A percentile compares a stretch with the other conserved stretches of the same genome.
phyloP scores from a whole-genome alignment of 2,113 vertebrate genomes.

The Empidonax traillii region DNA sequence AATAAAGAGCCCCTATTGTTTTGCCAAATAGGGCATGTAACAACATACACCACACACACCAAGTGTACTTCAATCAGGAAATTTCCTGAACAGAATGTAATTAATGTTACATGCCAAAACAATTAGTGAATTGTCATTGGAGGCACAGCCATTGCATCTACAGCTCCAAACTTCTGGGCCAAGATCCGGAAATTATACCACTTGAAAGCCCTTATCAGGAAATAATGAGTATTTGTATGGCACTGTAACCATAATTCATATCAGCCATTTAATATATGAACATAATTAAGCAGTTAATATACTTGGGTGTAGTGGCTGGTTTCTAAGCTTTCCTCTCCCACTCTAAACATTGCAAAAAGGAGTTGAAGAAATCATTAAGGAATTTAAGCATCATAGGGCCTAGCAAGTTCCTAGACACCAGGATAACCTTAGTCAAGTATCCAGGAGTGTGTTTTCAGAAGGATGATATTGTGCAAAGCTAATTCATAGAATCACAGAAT shows the following conservation, averaged over 20 bases:
- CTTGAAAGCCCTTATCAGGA: constrained; percentile 37
- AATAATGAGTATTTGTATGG: constrained; percentile 42
- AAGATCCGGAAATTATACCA: constrained; percentile 34
- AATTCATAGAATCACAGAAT: background rate
- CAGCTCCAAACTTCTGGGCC: constrained; percentile 35
- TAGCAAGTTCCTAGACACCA: background rate
- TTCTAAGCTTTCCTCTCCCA: background rate
- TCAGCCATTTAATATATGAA: background rate
- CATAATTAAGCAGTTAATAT: constrained; percentile 16
- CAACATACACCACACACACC: background rate
- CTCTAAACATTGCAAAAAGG: background rate
- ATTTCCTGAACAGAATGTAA: constrained; percentile 7
- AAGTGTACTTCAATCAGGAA: background rate
- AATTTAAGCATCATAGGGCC: background rate
- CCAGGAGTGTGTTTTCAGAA: background rate
- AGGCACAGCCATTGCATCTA: background rate
- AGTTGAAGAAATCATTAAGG: background rate
- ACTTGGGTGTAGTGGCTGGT: background rate
- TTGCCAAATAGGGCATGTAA: background rate
- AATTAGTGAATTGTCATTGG: constrained; percentile 40
- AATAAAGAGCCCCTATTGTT: background rate
- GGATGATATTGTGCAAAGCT: background rate
- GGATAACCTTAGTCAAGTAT: background rate
- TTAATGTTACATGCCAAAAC: constrained; percentile 44
- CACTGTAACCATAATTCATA: background rate